These are phyloP conservation scores for Rugalucina vietnamica DNA, from an alignment of 2,888 invertebrate genomes.

Conservation along the genomic window DNA sequence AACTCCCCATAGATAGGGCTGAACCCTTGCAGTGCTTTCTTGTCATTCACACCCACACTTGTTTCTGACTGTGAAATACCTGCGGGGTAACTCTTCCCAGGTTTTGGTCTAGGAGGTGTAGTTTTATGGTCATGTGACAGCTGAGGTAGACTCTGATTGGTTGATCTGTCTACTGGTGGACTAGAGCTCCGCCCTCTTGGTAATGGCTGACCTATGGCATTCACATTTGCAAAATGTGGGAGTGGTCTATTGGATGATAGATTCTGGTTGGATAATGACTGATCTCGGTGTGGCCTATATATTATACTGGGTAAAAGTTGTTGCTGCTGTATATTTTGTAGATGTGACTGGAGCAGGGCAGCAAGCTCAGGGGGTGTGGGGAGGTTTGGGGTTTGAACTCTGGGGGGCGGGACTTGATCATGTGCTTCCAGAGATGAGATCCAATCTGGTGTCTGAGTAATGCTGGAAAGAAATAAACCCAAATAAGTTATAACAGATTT, in stretches of 20 bases:
- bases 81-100: not conserved
- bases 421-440: conserved; percentile 43
- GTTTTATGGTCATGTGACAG: not conserved
- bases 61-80: conserved; percentile 2
- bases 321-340: conserved; percentile 43
- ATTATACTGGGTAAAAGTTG: conserved; percentile 18
- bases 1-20: not conserved
- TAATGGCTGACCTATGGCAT: not conserved
- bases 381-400: conserved; percentile 15
- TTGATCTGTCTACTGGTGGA: not conserved
- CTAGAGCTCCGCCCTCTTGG: conserved; percentile 8
- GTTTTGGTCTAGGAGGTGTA: conserved; percentile 13
- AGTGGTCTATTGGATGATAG: conserved; percentile 3
- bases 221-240: conserved; percentile 17
- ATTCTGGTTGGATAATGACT: conserved; percentile 12
- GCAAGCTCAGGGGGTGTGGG: conserved; percentile 43
- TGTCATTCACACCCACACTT: conserved; percentile 3
- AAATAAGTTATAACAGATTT: too few relatives aligned
- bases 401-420: not conserved
- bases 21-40: conserved; percentile 6
- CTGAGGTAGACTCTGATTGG: conserved; percentile 38
- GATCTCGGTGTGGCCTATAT: not conserved
- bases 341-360: conserved; percentile 42
- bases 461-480: conserved; percentile 54
- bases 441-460: conserved; percentile 57